A percentile compares a stretch with the other conserved stretches of the same genome.
phyloP scores from a whole-genome alignment of 2,113 vertebrate species.

The Aphyosemion australe region DNA sequence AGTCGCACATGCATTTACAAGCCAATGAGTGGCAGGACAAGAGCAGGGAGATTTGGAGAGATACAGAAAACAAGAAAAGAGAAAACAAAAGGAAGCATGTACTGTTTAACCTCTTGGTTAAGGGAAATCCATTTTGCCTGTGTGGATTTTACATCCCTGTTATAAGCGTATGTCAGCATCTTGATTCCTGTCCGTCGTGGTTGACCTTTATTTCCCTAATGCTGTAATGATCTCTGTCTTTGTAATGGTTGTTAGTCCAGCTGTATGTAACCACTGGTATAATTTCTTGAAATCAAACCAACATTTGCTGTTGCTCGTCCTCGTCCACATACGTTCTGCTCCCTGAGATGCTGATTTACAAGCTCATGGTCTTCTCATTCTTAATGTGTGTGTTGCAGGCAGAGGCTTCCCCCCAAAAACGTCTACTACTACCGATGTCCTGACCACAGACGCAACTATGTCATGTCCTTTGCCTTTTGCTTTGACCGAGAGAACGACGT shows the following conservation, averaged over 20 bases:
- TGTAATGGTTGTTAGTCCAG: background rate
- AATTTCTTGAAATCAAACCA: background rate
- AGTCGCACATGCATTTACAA: slow-evolving; percentile 31
- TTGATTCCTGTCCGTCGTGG: background rate
- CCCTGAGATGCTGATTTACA: background rate
- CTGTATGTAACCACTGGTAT: background rate
- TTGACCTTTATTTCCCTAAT: too few species aligned
- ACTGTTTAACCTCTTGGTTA: background rate
- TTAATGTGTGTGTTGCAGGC: slow-evolving; percentile 80
- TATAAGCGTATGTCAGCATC: background rate
- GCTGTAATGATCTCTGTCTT: background rate
- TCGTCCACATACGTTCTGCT: background rate
- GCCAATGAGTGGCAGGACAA: slow-evolving; percentile 42
- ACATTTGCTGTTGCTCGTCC: background rate
- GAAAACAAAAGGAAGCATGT: slow-evolving; percentile 11
- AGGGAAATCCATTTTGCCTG: background rate
- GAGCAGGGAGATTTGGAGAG: slow-evolving; percentile 25
- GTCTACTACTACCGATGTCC: slow-evolving; percentile 98
- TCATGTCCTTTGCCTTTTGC: slow-evolving; percentile 99
- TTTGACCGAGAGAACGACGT: slow-evolving; percentile 94
- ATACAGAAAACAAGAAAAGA: slow-evolving; percentile 11
- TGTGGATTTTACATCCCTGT: background rate
- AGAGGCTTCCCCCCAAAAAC: slow-evolving; percentile 93
- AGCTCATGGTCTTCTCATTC: too few species aligned
- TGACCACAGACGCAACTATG: slow-evolving; percentile 94